Base-by-base conservation (phyloP, 2,888 invertebrate genomes). In the Cepaea hortensis region DNA sequence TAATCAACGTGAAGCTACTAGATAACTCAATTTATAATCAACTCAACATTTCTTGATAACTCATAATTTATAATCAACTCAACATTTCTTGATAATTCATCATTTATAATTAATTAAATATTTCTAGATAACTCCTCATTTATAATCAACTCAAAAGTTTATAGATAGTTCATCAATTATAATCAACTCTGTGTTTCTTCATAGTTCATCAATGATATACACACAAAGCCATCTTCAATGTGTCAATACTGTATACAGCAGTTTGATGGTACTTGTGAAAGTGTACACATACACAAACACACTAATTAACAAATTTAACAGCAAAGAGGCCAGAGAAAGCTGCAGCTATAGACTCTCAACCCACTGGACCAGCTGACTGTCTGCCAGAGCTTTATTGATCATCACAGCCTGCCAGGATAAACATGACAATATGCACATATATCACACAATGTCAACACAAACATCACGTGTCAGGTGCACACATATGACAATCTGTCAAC, bases 351-450 rank as follows among this genome's bases (percentile, higher is more conserved):
- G 11, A 55, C 7, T 55, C 55, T 9, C 55, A 48, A 91, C 88
- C 96, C 97, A 97, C 93, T 96, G 96, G 84, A 97, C 98, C 92
- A 96, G 96, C 85, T 97, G 97, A 94, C 96, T 96, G 91, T 97
- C 96, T 91, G 97, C 97, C 93, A 98, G 95, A 95, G 97, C 35
- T 35, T 35, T 35, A 95, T 98, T 98, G 91, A 98, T 96, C 95
- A 97, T 97, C 95, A 97, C 96, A 91, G 97, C 96, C 96, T 97
- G 96, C 95, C 96, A 87, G 83, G 75, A 86, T 0, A 85, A 46
- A 68, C 13, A 82, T 50, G 35, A 35, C 35, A 35, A 35, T 35
- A 35, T 35, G 35, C 35, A 35, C 35, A 35, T 35, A 35, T 35
- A 35, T 35, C 35, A 35, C 35, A 1, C 35, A 35, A 35, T 35